Conservation (phyloP, 2,113 vertebrate species). For the Oncorhynchus kisutch region DNA sequence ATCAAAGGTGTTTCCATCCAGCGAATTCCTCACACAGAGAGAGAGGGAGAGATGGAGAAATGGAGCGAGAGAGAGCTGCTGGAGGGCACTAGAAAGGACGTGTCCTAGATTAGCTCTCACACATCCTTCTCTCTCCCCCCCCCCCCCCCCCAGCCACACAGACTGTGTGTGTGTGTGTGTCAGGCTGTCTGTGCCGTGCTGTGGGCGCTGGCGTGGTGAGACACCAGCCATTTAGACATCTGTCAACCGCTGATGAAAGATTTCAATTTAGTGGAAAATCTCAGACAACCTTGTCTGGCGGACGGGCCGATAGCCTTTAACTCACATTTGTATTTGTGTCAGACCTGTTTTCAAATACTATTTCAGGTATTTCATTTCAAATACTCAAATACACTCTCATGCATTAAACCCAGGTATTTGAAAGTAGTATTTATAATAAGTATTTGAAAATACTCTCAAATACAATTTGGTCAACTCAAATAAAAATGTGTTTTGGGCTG, state of each 20-base stretch:
- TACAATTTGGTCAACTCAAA: no score
- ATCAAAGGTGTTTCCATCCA: slow-evolving; percentile 66
- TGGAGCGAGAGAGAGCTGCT: slow-evolving; percentile 25
- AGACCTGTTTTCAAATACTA: no score
- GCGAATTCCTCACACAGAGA: slow-evolving; percentile 12
- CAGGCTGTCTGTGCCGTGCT: background rate
- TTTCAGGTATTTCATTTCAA: no score
- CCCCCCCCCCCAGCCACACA: slow-evolving; percentile 17
- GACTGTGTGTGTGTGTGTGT: background rate
- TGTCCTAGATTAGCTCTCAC: slow-evolving; percentile 54
- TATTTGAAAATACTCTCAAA: no score
- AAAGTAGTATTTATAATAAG: no score
- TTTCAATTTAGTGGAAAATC: slow-evolving; percentile 74
- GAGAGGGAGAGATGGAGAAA: background rate
- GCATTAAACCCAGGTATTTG: no score
- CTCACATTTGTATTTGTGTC: slow-evolving; percentile 18
- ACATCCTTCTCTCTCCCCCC: no score
- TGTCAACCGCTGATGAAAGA: slow-evolving; percentile 74
- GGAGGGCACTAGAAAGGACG: slow-evolving; percentile 67
- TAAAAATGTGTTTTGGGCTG: no score
- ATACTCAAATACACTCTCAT: no score
- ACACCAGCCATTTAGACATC: slow-evolving; percentile 65
- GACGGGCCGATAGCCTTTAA: slow-evolving; percentile 63
- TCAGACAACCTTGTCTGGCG: slow-evolving; percentile 68
- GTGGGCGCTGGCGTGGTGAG: slow-evolving; percentile 9